Evolutionary conservation across 2,888 invertebrate genomes (phyloP).

Genomic region (Podotricha telesiphe): DNA sequence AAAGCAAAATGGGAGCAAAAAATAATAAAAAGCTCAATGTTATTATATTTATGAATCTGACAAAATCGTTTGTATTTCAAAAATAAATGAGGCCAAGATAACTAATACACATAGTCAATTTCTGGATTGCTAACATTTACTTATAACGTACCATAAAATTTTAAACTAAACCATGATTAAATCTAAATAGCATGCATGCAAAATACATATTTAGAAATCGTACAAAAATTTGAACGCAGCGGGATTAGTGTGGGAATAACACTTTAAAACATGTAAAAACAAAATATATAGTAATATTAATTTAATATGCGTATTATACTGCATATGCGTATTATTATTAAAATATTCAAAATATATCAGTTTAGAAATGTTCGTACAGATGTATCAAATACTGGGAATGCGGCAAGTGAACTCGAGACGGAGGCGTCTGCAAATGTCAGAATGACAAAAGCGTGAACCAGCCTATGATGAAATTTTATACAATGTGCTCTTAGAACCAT

Average conservation of each 20-base stretch:
- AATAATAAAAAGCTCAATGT: slow-evolving; percentile 21
- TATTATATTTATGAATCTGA: slow-evolving; percentile 29
- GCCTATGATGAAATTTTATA: slow-evolving; percentile 44
- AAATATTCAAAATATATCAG: neutral
- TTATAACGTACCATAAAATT: neutral
- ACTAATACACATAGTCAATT: slow-evolving; percentile 49
- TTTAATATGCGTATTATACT: neutral
- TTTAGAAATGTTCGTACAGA: slow-evolving; percentile 33
- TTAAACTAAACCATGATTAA: too few relatives aligned
- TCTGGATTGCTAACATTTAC: slow-evolving; percentile 46
- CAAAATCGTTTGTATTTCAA: slow-evolving; percentile 45
- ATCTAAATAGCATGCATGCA: too few relatives aligned
- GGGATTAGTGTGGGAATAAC: too few relatives aligned
- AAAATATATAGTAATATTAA: too few relatives aligned
- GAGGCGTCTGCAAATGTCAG: slow-evolving; percentile 66
- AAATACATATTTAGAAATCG: too few relatives aligned
- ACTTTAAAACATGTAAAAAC: too few relatives aligned
- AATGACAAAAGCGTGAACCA: slow-evolving; percentile 65
- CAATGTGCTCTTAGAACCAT: slow-evolving; percentile 1
- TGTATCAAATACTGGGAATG: slow-evolving; percentile 60
- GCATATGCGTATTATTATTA: neutral
- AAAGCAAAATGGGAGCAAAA: neutral
- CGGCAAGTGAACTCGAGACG: slow-evolving; percentile 65
- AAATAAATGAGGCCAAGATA: slow-evolving; percentile 73
- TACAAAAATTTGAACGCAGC: too few relatives aligned